Base-by-base conservation (phyloP, 2,113 vertebrate genomes). In the Phaethornis superciliosus region DNA sequence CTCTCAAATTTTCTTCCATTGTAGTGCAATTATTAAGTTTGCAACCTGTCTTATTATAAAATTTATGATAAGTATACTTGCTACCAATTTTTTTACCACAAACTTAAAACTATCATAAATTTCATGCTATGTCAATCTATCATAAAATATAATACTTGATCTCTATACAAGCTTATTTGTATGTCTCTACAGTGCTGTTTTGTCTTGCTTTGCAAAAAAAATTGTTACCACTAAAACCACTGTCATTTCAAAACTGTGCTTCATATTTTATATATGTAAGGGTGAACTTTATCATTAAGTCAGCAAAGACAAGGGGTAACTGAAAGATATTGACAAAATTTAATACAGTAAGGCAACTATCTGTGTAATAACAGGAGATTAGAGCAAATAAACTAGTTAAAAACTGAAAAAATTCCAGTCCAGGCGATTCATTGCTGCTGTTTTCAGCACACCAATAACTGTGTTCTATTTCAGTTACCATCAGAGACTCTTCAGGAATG, bases 341-440 rank as follows among this genome's bases (percentile, higher is more conserved):
- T 77, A 80, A 90, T 56, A 81, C 33, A 84, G 72, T 78, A 89
- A 82, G 42, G 32, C 23, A 89, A 67, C 63, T 74, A 88, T 44
- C 28, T 82, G 15, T 69, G 23, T 46, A 85, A 35, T 83, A 92
- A 59, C 15, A 85, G 58, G 26, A 80, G 32, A 78, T 85, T 75
- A 88, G 60, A 88, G 63, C 6, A 80, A 83, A 70, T 59, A 77
- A 81, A 69, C 46, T 76, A 63, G 81, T 92, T 87, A 59, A 6
- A 12, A 27, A 24, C 9, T 47, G 42, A 33, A 88, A 81, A 81
- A 52, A 68, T 5, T 19, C 58, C 58, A 49, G 7, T 60, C 33
- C 54, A 87, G 58, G 54, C 95, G 86, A 94, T 87, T 87, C 54
- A 72, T 42, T 79, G 70, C 62, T 87, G 30, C 51, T 95, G 89